Percentiles rank a stretch among this genome's conserved stretches.
Conservation (phyloP, 1,140 invertebrate species). For the Leptestheria dahalacensis region DNA sequence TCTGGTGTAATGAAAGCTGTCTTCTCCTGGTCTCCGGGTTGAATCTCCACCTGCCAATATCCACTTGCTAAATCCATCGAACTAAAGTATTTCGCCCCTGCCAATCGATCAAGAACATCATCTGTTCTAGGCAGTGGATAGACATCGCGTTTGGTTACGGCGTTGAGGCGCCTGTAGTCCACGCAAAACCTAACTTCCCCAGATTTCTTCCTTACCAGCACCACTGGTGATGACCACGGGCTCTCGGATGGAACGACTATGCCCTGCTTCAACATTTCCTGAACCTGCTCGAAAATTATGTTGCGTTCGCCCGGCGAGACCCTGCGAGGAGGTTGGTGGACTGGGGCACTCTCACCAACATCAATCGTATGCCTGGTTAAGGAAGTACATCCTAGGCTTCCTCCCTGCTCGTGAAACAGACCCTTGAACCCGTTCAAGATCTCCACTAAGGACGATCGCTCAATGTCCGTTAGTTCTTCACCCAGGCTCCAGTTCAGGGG, state of each 20-base stretch:
- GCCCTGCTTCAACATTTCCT: not conserved
- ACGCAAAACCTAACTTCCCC: conserved; percentile 26
- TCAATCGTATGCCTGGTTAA: not conserved
- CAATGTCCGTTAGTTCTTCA: not conserved
- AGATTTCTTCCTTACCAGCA: not conserved
- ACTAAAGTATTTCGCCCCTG: conserved; percentile 25
- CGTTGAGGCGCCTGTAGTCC: conserved; percentile 33
- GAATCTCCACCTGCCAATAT: no score
- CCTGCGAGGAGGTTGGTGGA: not conserved
- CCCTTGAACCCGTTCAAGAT: not conserved
- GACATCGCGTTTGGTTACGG: conserved; percentile 26
- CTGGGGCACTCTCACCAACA: not conserved
- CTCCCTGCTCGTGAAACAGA: not conserved
- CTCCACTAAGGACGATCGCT: not conserved
- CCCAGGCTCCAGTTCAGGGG: not conserved
- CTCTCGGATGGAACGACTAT: not conserved
- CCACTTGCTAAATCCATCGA: conserved; percentile 29
- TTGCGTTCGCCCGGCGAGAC: not conserved
- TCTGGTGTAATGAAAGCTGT: conserved; percentile 32
- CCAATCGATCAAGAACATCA: conserved; percentile 26
- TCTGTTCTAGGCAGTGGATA: conserved; percentile 35
- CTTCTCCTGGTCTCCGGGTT: conserved; percentile 21
- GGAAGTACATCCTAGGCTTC: not conserved
- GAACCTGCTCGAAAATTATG: not conserved
- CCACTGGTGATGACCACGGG: no score